Evolutionary conservation across 2,113 vertebrate genomes (phyloP).

Genomic region (Psilopogon haemacephalus): DNA sequence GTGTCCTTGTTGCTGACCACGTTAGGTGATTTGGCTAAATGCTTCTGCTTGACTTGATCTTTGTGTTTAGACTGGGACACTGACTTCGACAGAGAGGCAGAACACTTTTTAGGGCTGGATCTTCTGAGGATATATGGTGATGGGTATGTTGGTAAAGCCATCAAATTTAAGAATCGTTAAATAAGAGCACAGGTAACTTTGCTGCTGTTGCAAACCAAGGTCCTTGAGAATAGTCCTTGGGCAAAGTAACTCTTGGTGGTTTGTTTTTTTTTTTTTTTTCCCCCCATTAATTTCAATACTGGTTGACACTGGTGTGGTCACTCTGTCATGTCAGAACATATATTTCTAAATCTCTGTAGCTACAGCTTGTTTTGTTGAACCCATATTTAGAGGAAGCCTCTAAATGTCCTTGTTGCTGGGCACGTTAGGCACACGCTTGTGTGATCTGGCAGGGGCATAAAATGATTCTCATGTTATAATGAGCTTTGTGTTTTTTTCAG

Average conservation of each 20-base stretch:
- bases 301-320: too few species aligned
- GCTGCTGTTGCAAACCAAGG: neutral
- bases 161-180: neutral
- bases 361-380: too few species aligned
- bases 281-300: neutral
- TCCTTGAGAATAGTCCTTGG: neutral
- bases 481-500: neutral
- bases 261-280: neutral
- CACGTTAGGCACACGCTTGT: too few species aligned
- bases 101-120: neutral
- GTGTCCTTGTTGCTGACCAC: neutral
- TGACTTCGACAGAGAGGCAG: neutral
- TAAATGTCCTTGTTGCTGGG: too few species aligned
- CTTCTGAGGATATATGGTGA: neutral
- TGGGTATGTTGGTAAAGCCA: neutral
- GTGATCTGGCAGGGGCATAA: neutral
- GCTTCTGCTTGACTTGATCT: neutral
- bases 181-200: neutral
- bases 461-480: neutral
- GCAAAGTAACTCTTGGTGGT: neutral
- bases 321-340: too few species aligned
- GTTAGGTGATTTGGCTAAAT: neutral
- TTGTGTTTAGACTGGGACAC: slow-evolving; percentile 15
- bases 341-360: too few species aligned
- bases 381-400: too few species aligned